A percentile compares a stretch with the other conserved stretches of the same genome.
These are phyloP conservation scores for Aplocera efformata DNA, from an alignment of 2,888 invertebrate species.

Conservation along the genomic window DNA sequence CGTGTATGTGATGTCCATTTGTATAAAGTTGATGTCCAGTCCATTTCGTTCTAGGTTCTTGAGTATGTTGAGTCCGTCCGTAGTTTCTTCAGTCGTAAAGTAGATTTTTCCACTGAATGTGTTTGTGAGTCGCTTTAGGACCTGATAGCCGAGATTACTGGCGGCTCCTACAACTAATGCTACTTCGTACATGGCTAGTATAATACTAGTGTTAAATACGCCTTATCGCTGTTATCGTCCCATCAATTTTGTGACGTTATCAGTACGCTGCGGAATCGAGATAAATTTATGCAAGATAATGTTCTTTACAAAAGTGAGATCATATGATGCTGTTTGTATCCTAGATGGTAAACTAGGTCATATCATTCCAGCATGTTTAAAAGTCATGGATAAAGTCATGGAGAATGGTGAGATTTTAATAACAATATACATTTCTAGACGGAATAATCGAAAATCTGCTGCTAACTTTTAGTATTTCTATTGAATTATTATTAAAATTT, in stretches of 20 bases:
- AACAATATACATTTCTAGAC: too few species aligned
- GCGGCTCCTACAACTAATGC: conserved; percentile 68
- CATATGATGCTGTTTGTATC: conserved; percentile 44
- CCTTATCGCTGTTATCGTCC: conserved; percentile 60
- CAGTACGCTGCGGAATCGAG: conserved; percentile 45
- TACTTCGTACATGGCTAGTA: conserved; percentile 62
- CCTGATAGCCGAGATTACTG: conserved; percentile 69
- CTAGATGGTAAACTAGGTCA: conserved; percentile 12
- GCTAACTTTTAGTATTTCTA: too few species aligned
- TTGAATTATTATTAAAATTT: too few species aligned
- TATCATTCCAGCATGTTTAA: background rate
- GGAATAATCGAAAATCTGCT: too few species aligned
- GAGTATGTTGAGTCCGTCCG: conserved; percentile 58
- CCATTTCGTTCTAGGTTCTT: conserved; percentile 48
- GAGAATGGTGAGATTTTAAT: too few species aligned
- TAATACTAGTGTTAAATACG: conserved; percentile 48
- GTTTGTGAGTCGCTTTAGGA: conserved; percentile 55
- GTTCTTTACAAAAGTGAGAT: conserved; percentile 38
- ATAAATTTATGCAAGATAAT: conserved; percentile 50
- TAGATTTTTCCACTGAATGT: conserved; percentile 64
- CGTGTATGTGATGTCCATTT: conserved; percentile 70
- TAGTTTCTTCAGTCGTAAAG: conserved; percentile 67
- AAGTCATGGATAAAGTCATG: too few species aligned
- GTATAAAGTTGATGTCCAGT: conserved; percentile 49
- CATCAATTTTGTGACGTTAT: conserved; percentile 61